phyloP scores from a whole-genome alignment of 2,797 vertebrate genomes.

The Clarias fuscus region DNA sequence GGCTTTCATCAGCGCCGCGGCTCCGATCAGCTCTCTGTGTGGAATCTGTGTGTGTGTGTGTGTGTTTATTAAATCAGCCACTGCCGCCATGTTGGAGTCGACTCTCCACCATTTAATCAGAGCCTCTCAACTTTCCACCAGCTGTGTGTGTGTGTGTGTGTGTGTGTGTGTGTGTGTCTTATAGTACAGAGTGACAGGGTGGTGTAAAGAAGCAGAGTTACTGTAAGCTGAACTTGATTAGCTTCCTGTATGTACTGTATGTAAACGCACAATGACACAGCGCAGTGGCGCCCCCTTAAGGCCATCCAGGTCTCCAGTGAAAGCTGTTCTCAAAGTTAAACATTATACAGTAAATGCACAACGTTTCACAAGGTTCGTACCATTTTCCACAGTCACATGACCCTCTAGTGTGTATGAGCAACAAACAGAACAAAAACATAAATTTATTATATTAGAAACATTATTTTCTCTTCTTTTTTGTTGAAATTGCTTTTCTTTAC shows the following conservation, averaged over 20 bases:
- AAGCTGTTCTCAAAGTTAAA: no score
- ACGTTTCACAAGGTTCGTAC: no score
- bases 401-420: no score
- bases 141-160: background rate
- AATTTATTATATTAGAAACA: no score
- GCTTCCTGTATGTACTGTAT: background rate
- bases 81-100: slow-evolving; percentile 21
- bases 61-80: slow-evolving; percentile 21
- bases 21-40: slow-evolving; percentile 8
- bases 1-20: slow-evolving; percentile 19
- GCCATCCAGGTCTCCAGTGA: no score
- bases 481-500: no score
- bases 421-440: no score
- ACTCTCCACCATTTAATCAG: slow-evolving; percentile 10
- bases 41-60: background rate
- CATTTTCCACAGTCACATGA: no score
- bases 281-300: no score
- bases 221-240: background rate
- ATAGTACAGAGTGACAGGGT: background rate
- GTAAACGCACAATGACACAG: no score
- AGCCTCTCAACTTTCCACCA: slow-evolving; percentile 15
- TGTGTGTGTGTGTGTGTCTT: slow-evolving; percentile 11
- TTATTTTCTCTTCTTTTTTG: no score
- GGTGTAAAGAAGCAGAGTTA: background rate
- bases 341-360: no score